Conservation (phyloP, 2,888 invertebrate species). For the Erebia palarica region DNA sequence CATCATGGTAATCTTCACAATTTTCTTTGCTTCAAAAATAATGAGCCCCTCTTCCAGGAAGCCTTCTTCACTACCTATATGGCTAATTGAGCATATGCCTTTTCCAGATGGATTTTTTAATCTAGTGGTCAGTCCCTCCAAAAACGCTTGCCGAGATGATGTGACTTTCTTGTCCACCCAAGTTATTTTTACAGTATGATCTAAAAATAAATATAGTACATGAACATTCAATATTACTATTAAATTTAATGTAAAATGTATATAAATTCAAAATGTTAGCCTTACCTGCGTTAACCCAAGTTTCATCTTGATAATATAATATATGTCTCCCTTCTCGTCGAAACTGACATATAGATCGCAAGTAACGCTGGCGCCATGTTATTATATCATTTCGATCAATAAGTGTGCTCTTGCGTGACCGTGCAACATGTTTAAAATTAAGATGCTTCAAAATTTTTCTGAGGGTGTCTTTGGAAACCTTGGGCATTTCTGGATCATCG, state of each 20-base stretch:
- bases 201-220: constrained; percentile 21
- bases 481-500: too few species aligned
- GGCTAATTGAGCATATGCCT: background rate
- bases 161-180: background rate
- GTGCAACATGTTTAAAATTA: too few species aligned
- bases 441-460: too few species aligned
- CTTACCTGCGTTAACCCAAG: constrained; percentile 19
- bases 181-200: background rate
- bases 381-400: background rate
- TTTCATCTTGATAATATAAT: constrained; percentile 1
- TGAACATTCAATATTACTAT: background rate
- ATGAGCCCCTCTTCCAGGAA: background rate
- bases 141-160: background rate
- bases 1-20: too few species aligned
- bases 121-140: background rate
- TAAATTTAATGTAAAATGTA: background rate
- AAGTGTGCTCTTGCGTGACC: too few species aligned
- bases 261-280: background rate
- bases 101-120: background rate
- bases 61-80: background rate
- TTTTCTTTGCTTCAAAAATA: background rate
- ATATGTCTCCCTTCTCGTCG: background rate
- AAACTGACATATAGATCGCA: background rate
- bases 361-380: constrained; percentile 12
- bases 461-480: too few species aligned